A percentile compares a stretch with the other conserved stretches of the same genome.
phyloP scores from a whole-genome alignment of 1,140 invertebrate species.

The Lineus longissimus region DNA sequence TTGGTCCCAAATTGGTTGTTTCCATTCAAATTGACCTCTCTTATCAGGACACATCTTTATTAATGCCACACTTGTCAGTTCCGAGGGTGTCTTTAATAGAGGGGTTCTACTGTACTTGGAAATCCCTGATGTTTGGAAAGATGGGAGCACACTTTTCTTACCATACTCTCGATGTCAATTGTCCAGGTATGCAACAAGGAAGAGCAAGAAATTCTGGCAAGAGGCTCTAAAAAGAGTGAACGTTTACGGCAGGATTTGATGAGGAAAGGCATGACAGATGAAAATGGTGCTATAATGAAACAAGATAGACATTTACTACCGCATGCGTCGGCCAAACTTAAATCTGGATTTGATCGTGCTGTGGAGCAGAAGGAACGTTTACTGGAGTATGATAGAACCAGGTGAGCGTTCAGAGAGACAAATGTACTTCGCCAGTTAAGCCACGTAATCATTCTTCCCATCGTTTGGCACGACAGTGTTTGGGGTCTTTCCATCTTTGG shows the following conservation, averaged over 20 bases:
- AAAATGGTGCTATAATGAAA: not conserved
- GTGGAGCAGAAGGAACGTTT: constrained; percentile 76
- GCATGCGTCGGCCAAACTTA: constrained; percentile 13
- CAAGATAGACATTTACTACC: constrained; percentile 21
- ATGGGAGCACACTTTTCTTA: too few species aligned
- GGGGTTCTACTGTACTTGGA: too few species aligned
- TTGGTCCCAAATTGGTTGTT: too few species aligned
- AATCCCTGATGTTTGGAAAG: too few species aligned
- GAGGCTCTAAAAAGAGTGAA: constrained; percentile 67
- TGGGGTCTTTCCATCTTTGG: too few species aligned
- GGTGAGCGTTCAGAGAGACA: constrained; percentile 56
- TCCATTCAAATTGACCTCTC: too few species aligned
- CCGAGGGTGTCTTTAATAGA: too few species aligned
- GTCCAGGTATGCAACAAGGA: constrained; percentile 70
- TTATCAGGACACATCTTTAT: too few species aligned
- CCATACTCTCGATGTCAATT: not conserved
- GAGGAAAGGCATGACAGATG: constrained; percentile 52
- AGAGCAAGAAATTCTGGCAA: constrained; percentile 66
- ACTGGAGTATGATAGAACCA: constrained; percentile 80
- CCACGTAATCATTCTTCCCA: too few species aligned
- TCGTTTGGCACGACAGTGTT: too few species aligned
- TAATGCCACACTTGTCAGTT: too few species aligned
- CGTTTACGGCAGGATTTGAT: constrained; percentile 68
- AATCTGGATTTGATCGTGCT: constrained; percentile 62
- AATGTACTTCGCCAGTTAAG: not conserved